A percentile compares a stretch with the other conserved stretches of the same genome.
Conservation (phyloP, 2,888 invertebrate genomes). For the Choreutis nemorana region DNA sequence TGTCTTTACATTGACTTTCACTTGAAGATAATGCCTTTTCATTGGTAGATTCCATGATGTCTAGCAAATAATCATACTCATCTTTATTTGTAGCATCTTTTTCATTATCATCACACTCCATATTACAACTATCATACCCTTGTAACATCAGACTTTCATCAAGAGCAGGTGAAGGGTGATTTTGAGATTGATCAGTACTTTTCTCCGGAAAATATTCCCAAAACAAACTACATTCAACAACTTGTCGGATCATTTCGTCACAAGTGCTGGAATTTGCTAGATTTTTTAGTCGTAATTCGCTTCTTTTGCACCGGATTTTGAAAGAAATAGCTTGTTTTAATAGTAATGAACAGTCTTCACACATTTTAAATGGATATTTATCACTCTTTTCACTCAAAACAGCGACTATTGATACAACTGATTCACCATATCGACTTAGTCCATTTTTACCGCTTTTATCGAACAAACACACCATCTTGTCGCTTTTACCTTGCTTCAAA, state of each 20-base stretch:
- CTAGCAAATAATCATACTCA: too few species aligned
- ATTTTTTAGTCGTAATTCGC: conserved; percentile 22
- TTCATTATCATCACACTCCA: too few species aligned
- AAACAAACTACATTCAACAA: conserved; percentile 28
- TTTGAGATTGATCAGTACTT: neutral
- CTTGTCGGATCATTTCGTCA: conserved; percentile 17
- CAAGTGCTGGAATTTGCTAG: conserved; percentile 11
- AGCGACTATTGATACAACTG: conserved; percentile 27
- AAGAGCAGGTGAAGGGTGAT: too few species aligned
- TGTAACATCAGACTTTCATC: too few species aligned
- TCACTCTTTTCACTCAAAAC: conserved; percentile 27
- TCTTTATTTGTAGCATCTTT: too few species aligned
- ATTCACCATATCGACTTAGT: conserved; percentile 34
- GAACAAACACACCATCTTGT: conserved; percentile 32
- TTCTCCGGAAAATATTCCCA: conserved; percentile 15
- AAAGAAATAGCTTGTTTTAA: conserved; percentile 40
- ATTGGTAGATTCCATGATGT: too few species aligned
- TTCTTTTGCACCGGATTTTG: conserved; percentile 37
- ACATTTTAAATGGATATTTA: conserved; percentile 34
- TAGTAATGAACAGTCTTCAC: conserved; percentile 30
- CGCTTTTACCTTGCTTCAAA: conserved; percentile 21
- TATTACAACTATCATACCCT: too few species aligned
- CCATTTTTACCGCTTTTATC: conserved; percentile 25
- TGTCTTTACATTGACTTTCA: too few species aligned
- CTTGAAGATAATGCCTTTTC: too few species aligned